Evolutionary conservation across 2,113 vertebrate genomes (phyloP).

Genomic region (Hypocryptadius cinnamomeus): DNA sequence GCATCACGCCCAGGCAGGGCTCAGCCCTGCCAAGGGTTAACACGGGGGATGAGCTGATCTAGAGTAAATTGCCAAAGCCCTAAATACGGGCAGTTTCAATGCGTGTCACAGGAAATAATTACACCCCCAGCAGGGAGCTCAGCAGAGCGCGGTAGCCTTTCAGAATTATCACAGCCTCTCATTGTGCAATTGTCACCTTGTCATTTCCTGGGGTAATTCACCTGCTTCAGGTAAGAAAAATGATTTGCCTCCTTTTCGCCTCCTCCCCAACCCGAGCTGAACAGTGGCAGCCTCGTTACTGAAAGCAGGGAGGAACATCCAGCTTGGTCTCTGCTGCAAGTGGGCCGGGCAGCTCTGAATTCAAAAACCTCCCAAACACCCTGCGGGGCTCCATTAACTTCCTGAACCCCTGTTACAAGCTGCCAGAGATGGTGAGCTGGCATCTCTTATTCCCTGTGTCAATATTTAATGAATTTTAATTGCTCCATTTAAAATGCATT

Average conservation of each 20-base stretch:
- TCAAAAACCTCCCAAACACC: background rate
- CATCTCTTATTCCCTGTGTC: background rate
- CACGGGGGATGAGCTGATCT: background rate
- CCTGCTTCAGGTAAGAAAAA: slow-evolving; percentile 38
- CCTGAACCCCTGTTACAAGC: background rate
- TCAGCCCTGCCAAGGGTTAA: background rate
- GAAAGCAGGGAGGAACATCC: background rate
- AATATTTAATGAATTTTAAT: slow-evolving; percentile 55
- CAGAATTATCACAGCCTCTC: background rate
- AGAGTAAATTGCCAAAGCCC: background rate
- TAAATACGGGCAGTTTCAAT: background rate
- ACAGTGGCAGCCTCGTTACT: background rate
- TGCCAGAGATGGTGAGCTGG: slow-evolving; percentile 7
- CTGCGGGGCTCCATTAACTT: slow-evolving; percentile 10
- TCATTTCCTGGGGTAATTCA: background rate
- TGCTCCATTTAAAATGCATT: slow-evolving; percentile 41
- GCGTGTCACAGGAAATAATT: background rate
- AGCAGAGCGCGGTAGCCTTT: background rate
- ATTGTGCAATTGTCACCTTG: background rate
- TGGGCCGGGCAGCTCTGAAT: background rate
- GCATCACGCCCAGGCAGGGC: background rate
- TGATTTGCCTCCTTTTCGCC: background rate
- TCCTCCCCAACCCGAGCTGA: background rate
- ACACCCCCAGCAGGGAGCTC: background rate
- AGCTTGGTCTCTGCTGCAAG: background rate